Conservation (phyloP, 1,140 invertebrate species). For the Drosophila kohkoa region DNA sequence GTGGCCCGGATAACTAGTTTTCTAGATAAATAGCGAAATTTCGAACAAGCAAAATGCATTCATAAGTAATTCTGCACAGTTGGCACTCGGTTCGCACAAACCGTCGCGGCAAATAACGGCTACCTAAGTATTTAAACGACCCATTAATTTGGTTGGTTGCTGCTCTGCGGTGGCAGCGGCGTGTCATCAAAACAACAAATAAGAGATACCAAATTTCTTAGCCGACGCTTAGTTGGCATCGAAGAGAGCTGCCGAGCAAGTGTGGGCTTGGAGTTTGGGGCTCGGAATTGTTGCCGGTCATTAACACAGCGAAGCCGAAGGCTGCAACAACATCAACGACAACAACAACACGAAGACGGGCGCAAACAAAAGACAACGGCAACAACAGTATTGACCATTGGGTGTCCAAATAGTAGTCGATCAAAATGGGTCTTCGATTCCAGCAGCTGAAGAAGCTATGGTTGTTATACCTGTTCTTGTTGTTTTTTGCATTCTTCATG, state of each 20-base stretch:
- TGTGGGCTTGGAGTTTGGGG: conserved; percentile 7
- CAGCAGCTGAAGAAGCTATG: conserved; percentile 82
- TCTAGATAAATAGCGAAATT: conserved; percentile 29
- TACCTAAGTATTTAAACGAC: conserved; percentile 10
- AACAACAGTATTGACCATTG: conserved; percentile 17
- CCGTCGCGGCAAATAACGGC: conserved; percentile 45
- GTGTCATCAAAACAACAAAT: conserved; percentile 4
- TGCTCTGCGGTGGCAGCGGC: conserved; percentile 6
- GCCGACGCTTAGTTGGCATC: conserved; percentile 8
- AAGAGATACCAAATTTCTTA: conserved; percentile 29
- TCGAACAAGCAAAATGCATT: conserved; percentile 60
- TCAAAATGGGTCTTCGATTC: conserved; percentile 76
- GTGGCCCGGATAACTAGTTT: conserved; percentile 26
- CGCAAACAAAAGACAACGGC: conserved; percentile 29
- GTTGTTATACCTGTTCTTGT: conserved; percentile 79
- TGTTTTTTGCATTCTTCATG: conserved; percentile 84
- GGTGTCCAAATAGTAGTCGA: conserved; percentile 22
- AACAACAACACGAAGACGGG: conserved; percentile 45
- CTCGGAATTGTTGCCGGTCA: conserved; percentile 39
- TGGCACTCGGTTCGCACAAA: conserved; percentile 38
- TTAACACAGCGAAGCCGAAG: conserved; percentile 48
- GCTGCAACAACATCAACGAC: conserved; percentile 39
- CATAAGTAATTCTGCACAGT: conserved; percentile 47
- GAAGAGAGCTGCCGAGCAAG: conserved; percentile 35
- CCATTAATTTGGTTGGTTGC: neutral